Percentiles rank a stretch among this genome's conserved stretches.
These are phyloP conservation scores for Opisthograptis luteolata DNA, from an alignment of 2,888 invertebrate genomes.

Conservation along the genomic window DNA sequence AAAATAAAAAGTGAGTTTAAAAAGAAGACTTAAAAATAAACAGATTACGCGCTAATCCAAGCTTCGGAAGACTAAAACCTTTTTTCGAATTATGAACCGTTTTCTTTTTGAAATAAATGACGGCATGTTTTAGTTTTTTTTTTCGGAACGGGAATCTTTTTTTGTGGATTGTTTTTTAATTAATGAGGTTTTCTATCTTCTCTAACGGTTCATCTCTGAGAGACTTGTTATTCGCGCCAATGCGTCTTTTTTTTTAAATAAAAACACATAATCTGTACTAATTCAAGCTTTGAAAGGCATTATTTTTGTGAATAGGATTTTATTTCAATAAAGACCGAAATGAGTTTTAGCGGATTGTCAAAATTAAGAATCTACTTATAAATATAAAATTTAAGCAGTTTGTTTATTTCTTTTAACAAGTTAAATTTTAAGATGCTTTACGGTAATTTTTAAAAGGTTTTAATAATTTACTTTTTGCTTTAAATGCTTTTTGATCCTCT, in stretches of 20 bases:
- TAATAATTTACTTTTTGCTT: too few relatives aligned
- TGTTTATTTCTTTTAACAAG: too few relatives aligned
- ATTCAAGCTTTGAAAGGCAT: too few relatives aligned
- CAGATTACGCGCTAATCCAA: slow-evolving; percentile 18
- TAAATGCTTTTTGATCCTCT: too few relatives aligned
- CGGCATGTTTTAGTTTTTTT: neutral
- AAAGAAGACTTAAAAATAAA: slow-evolving; percentile 38
- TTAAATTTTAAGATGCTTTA: too few relatives aligned
- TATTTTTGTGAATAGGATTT: too few relatives aligned
- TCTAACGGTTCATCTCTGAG: neutral
- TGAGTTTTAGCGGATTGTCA: too few relatives aligned
- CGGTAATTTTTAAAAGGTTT: too few relatives aligned
- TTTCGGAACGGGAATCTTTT: neutral
- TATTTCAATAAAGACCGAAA: too few relatives aligned
- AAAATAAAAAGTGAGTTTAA: slow-evolving; percentile 42
- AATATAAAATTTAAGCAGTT: too few relatives aligned
- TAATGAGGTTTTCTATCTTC: neutral
- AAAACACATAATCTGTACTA: too few relatives aligned
- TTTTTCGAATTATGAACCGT: neutral
- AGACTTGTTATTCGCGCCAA: neutral
- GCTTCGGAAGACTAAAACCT: neutral
- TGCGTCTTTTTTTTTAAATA: neutral
- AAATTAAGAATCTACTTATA: too few relatives aligned
- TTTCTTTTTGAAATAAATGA: neutral
- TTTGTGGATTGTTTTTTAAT: neutral